phyloP scores from a whole-genome alignment of 2,888 invertebrate species.

The Coenonympha arcania region DNA sequence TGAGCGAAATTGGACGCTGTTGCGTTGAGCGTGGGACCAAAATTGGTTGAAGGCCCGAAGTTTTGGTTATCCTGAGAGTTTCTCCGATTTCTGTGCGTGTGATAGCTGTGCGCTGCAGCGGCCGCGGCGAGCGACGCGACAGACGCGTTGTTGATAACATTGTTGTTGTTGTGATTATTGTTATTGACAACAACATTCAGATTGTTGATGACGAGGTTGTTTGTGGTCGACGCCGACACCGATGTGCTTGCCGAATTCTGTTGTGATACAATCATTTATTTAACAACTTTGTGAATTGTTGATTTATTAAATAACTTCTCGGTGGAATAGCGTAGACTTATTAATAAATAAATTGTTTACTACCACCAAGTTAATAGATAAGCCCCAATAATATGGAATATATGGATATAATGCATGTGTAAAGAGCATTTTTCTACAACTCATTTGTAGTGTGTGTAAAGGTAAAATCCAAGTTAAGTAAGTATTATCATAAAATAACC shows the following conservation, averaged over 20 bases:
- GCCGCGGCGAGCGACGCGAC: constrained; percentile 69
- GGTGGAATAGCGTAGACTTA: neutral
- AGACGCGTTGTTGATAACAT: constrained; percentile 69
- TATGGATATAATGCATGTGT: neutral
- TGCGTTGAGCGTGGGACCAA: constrained; percentile 66
- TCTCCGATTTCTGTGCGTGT: constrained; percentile 63
- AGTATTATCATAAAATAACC: no score
- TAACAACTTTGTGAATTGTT: constrained; percentile 7
- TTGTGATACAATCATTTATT: constrained; percentile 24
- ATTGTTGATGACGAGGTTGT: constrained; percentile 71
- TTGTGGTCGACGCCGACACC: constrained; percentile 68
- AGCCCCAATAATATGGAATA: neutral
- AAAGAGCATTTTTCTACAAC: no score
- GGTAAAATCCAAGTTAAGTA: no score
- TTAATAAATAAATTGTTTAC: neutral
- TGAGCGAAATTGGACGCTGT: constrained; percentile 60
- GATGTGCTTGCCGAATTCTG: constrained; percentile 68
- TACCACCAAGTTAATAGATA: neutral
- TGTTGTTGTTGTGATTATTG: constrained; percentile 72
- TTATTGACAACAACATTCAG: constrained; percentile 70
- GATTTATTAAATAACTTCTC: constrained; percentile 13
- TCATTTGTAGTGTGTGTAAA: neutral
- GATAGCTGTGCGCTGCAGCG: constrained; percentile 68
- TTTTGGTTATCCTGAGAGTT: constrained; percentile 66
- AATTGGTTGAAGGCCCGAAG: constrained; percentile 54